Evolutionary conservation across 2,113 vertebrate species (phyloP).

Genomic region (Strigops habroptila): DNA sequence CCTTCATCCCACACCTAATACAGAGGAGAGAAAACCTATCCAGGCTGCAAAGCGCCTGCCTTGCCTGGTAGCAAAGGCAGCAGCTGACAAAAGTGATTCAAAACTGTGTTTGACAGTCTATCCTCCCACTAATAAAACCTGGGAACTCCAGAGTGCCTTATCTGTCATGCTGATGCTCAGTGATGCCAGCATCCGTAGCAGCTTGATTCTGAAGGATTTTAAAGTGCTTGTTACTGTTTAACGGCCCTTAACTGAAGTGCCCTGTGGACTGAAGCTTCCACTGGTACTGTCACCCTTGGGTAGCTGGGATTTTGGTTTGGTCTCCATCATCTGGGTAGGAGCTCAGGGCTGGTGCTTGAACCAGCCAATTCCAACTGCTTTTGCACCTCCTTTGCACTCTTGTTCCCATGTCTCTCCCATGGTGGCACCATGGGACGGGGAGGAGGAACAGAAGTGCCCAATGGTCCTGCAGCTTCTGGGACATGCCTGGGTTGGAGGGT

Average conservation of each 20-base stretch:
- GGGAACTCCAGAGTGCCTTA: background rate
- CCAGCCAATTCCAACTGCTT: background rate
- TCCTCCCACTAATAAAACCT: background rate
- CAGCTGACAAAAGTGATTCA: background rate
- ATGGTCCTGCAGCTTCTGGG: background rate
- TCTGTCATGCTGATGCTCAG: background rate
- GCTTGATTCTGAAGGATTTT: background rate
- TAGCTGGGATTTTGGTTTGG: too few relatives aligned
- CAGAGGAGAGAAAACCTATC: background rate
- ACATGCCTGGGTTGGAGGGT: background rate
- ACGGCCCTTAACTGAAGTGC: background rate
- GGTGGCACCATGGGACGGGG: background rate
- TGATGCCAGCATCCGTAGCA: background rate
- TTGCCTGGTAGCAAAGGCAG: background rate
- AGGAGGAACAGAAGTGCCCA: background rate
- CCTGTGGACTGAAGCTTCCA: background rate
- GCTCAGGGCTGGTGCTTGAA: background rate
- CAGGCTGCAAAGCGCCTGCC: background rate
- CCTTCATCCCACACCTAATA: background rate
- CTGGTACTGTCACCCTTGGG: background rate
- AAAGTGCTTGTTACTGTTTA: background rate
- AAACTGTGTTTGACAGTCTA: background rate
- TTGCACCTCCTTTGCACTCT: accelerated
- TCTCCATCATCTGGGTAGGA: background rate
- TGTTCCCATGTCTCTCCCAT: accelerated